Conservation (phyloP, 2,888 invertebrate genomes). For the Heliconius aoede region DNA sequence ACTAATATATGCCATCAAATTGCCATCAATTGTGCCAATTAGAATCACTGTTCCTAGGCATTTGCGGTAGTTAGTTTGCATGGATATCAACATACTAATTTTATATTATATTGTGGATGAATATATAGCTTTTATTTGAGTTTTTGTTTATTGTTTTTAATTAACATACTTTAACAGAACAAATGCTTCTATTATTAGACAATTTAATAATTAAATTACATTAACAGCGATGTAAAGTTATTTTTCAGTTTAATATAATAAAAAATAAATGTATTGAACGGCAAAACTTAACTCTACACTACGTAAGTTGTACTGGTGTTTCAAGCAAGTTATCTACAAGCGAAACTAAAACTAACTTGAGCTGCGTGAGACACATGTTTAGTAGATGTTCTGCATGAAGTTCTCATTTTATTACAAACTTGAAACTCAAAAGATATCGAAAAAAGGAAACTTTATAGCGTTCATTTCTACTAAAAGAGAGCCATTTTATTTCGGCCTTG, state of each 20-base stretch:
- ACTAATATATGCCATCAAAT: conserved; percentile 37
- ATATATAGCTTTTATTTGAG: background rate
- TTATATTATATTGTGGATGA: background rate
- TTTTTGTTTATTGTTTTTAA: background rate
- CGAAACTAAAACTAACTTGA: conserved; percentile 16
- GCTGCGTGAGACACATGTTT: conserved; percentile 24
- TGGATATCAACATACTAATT: conserved; percentile 31
- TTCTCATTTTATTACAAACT: conserved; percentile 14
- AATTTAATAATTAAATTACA: background rate
- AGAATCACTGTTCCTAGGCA: conserved; percentile 42
- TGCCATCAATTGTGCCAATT: conserved; percentile 47
- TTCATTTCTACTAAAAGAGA: background rate
- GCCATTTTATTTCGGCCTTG: background rate
- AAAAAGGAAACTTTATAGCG: background rate
- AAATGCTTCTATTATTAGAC: background rate
- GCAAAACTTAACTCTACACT: background rate
- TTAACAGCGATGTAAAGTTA: background rate
- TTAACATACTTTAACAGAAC: too few species aligned
- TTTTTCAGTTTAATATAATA: background rate
- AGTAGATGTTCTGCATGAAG: conserved; percentile 14
- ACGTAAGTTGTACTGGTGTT: background rate
- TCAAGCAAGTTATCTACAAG: conserved; percentile 14
- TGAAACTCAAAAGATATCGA: background rate
- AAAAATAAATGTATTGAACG: background rate
- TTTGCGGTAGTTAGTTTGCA: conserved; percentile 35